Conservation (phyloP, 1,140 invertebrate species). For the Aphelinus certus region DNA sequence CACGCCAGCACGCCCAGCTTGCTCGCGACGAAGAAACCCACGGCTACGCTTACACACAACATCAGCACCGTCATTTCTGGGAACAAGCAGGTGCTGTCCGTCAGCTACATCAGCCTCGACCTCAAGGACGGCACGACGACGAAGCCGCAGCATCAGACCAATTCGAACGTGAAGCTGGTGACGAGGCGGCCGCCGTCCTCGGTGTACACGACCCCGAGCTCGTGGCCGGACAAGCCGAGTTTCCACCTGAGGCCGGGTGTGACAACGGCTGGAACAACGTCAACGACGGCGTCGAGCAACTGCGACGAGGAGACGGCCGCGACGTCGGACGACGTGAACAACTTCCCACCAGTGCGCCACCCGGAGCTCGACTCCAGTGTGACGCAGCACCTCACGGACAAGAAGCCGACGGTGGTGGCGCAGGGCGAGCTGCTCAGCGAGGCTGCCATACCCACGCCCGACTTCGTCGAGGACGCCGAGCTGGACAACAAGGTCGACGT, state of each 20-base stretch:
- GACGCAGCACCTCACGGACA: conserved; percentile 58
- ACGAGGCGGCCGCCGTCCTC: conserved; percentile 52
- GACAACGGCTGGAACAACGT: conserved; percentile 36
- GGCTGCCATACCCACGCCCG: conserved; percentile 75
- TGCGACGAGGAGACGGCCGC: conserved; percentile 66
- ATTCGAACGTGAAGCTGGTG: conserved; percentile 24
- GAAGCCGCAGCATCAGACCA: conserved; percentile 6
- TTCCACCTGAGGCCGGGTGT: conserved; percentile 54
- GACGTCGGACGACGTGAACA: conserved; percentile 74
- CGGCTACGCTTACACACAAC: conserved; percentile 62
- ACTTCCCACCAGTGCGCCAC: conserved; percentile 85
- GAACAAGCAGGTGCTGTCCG: conserved; percentile 58
- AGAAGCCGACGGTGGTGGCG: conserved; percentile 63
- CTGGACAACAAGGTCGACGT: conserved; percentile 81
- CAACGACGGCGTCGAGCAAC: conserved; percentile 43
- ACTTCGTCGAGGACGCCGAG: conserved; percentile 77
- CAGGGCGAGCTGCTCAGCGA: conserved; percentile 65
- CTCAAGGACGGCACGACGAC: conserved; percentile 48
- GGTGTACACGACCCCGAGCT: conserved; percentile 55
- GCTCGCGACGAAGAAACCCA: conserved; percentile 55
- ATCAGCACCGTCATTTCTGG: conserved; percentile 61
- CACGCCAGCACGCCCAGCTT: conserved; percentile 42
- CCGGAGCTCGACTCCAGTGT: conserved; percentile 79
- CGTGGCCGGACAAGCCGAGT: conserved; percentile 56
- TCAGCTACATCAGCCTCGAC: conserved; percentile 62